These are phyloP conservation scores for Hydrochoerus hydrochaeris DNA, from an alignment of 2,113 vertebrate genomes.

Conservation along the genomic window DNA sequence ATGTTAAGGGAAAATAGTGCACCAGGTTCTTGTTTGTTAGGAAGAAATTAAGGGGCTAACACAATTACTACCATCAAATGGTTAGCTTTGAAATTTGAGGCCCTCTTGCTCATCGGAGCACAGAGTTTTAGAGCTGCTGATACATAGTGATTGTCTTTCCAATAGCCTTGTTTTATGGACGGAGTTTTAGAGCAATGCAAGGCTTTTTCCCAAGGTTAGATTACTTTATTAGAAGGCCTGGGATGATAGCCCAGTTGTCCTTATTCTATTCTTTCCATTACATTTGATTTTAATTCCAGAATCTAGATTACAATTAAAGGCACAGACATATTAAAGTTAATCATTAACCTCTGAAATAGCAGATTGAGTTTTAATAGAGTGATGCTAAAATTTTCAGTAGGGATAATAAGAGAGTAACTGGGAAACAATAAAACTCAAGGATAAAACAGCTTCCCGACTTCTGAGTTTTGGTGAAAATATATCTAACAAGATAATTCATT, in stretches of 20 bases:
- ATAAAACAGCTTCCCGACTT: slow-evolving; percentile 62
- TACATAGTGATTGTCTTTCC: not conserved
- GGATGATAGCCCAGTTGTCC: slow-evolving; percentile 45
- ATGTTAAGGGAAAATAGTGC: not conserved
- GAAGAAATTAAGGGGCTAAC: slow-evolving; percentile 33
- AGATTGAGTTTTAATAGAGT: slow-evolving; percentile 75
- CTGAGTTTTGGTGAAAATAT: slow-evolving; percentile 46
- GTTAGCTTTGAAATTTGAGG: slow-evolving; percentile 43
- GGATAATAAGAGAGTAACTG: slow-evolving; percentile 58
- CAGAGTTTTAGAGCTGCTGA: slow-evolving; percentile 17
- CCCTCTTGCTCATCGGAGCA: not conserved
- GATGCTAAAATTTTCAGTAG: slow-evolving; percentile 34
- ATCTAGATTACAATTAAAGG: slow-evolving; percentile 68
- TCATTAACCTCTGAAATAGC: slow-evolving; percentile 76
- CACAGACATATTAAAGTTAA: slow-evolving; percentile 70
- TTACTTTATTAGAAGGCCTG: slow-evolving; percentile 27
- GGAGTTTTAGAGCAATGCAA: slow-evolving; percentile 10
- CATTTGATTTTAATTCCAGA: slow-evolving; percentile 73
- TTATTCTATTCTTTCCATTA: slow-evolving; percentile 71
- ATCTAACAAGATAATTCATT: slow-evolving; percentile 52
- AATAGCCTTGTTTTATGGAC: not conserved
- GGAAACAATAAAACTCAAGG: slow-evolving; percentile 72
- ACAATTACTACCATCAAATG: slow-evolving; percentile 8
- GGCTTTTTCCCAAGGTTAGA: slow-evolving; percentile 60
- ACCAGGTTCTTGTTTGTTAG: not conserved